Conservation (phyloP, 2,888 invertebrate genomes). For the Aporophyla lueneburgensis region DNA sequence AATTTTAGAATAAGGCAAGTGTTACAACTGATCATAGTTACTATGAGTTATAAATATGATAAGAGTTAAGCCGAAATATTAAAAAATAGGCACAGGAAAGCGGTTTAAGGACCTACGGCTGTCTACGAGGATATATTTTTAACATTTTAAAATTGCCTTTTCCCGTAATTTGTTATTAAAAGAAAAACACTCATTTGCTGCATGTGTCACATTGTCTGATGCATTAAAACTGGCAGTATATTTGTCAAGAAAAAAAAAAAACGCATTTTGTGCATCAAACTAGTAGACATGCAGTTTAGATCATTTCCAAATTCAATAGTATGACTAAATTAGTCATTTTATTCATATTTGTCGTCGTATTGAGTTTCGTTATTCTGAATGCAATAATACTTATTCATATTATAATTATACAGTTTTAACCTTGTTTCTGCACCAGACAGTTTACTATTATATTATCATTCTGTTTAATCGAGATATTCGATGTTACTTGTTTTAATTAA, state of each 20-base stretch:
- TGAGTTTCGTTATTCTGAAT: not conserved
- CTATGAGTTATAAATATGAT: not conserved
- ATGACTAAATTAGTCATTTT: not conserved
- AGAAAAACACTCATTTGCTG: not conserved
- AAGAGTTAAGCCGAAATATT: too few species aligned
- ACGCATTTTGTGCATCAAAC: not conserved
- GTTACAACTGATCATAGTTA: not conserved
- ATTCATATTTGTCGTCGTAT: not conserved
- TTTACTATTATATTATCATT: slow-evolving; percentile 43
- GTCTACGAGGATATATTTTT: not conserved
- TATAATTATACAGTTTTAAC: slow-evolving; percentile 40
- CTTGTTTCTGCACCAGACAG: slow-evolving; percentile 41
- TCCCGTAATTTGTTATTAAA: not conserved
- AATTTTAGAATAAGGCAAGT: slow-evolving; percentile 6
- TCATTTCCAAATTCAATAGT: not conserved
- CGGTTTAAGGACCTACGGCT: not conserved
- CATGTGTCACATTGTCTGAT: not conserved
- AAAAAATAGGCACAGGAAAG: not conserved
- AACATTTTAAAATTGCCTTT: not conserved
- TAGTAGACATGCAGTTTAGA: not conserved
- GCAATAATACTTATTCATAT: slow-evolving; percentile 8
- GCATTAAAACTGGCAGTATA: too few species aligned
- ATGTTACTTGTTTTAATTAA: slow-evolving; percentile 26
- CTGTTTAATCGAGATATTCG: slow-evolving; percentile 21
- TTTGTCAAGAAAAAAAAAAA: not conserved